Evolutionary conservation across 2,113 vertebrate species (phyloP), one percentile per base, ranked within the genome.

Genomic region (Melanerpes formicivorus): DNA sequence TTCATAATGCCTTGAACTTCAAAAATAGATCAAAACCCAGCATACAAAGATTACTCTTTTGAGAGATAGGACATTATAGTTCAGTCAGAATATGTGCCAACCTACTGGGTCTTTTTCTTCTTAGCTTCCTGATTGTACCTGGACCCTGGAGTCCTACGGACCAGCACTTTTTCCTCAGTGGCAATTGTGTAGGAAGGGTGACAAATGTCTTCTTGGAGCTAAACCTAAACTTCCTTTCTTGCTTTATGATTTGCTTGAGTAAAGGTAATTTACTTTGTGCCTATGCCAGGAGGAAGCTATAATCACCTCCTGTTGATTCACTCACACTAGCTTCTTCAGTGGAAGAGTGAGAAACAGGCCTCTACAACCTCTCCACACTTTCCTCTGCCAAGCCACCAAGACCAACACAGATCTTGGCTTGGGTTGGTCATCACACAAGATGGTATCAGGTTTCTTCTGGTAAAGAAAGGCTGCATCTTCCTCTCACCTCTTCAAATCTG

Each of bases 361-460:
- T 18, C 37, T 73, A 26, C 10, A 27, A 34, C 50, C 50, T 63
- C 29, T 71, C 21, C 30, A n/a, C 46, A 48, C 21, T 40, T 85
- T 34, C 30, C 18, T 27, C 34, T 86, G 54, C 63, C 64, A 85
- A 82, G 79, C 48, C 4, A 1, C 54, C 77, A 66, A 19, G 63
- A 60, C 32, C 52, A 52, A 82, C 79, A 82, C 23, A 63, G 80
- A 80, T 88, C 71, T 90, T 90, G 87, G 66, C 66, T 80, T 89
- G 55, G 44, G 44, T 87, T 94, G 74, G 34, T 81, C 62, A 65
- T 90, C 23, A 66, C 21, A 42, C 21, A 82, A 62, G 67, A 82
- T 74, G 62, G 44, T 74, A 60, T 84, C 30, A 78, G 42, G 44
- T 70, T 88, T 4, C 67, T 80, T 77, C 70, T 92, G 72, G 9